Percentiles rank a stretch among this genome's conserved stretches.
Conservation (phyloP, 2,113 vertebrate genomes). For the Ictidomys tridecemlineatus region DNA sequence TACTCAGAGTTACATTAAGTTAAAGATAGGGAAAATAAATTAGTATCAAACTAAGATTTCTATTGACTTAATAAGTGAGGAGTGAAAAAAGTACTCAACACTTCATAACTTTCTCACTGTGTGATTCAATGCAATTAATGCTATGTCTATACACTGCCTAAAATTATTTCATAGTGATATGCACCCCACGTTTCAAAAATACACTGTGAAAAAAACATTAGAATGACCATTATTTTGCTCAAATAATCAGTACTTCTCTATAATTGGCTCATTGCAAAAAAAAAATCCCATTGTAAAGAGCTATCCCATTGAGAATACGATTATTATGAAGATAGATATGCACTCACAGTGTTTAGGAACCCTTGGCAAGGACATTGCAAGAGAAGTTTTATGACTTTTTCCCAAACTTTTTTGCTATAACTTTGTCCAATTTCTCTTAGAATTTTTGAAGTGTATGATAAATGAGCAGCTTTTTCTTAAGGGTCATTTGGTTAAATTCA, state of each 20-base stretch:
- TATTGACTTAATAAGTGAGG: neutral
- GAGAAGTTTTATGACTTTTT: neutral
- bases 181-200: neutral
- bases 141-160: neutral
- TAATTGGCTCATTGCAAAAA: neutral
- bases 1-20: neutral
- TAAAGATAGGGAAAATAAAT: neutral
- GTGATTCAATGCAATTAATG: neutral
- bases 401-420: neutral
- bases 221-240: neutral
- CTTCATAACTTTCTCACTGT: neutral
- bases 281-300: neutral
- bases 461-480: constrained; percentile 20
- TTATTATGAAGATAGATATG: neutral
- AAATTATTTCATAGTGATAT: neutral
- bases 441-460: neutral
- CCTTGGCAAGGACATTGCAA: neutral
- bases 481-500: neutral
- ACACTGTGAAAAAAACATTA: neutral
- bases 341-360: neutral
- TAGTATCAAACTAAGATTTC: neutral
- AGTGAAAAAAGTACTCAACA: neutral
- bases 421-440: neutral
- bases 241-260: neutral
- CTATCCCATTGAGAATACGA: neutral